Base-by-base conservation (phyloP, 2,797 vertebrate species). In the Cossypha caffra region DNA sequence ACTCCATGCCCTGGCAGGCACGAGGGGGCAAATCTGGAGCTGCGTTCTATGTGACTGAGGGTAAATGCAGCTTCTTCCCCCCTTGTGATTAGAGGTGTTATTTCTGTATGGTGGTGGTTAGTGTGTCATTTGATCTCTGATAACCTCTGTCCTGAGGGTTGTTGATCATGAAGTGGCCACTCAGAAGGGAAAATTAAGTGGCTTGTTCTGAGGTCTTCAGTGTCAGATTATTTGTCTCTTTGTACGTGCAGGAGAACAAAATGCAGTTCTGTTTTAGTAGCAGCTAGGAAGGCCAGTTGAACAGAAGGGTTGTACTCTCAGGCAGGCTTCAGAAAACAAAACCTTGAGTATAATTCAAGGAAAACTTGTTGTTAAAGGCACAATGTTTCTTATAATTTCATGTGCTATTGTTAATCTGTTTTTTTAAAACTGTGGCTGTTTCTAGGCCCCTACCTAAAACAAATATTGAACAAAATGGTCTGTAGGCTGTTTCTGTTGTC, bases 1-100 rank as follows among this genome's bases (percentile, higher is more conserved):
- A 99, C 96, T 99, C 99, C 0, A 98, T 99, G 37, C 99, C 99
- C 93, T 99, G 99, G 99, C 99, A 99, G 96, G 99, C 99, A 33
- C 98, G 99, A 2, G 99, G 99, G 3, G 99, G 99, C 29, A 99
- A 99, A 61, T 99, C 99, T 2, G 99, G 99, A 85, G 99, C 99
- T 1, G 99, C 99, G 0, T 99, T 99, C 97, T 99, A 99, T 33
- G 99, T 99, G 23, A 99, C 99, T 1, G 99, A 99, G 98, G 99
- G 99, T 99, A 88, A 85, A 38, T 51, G 24, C 43, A 55, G 20
- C 31, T 68, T 33, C 26, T 58, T 85, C 7, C 3, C 4, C 4
- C 13, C 29, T 75, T 0, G 2, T 55, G 33, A 54, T 38, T 35
- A 42, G 26, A 67, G 29, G 6, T 69, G 1, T 52, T 90, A 25